Evolutionary conservation across 2,888 invertebrate species (phyloP).

Genomic region (Oscheius myriophilus): DNA sequence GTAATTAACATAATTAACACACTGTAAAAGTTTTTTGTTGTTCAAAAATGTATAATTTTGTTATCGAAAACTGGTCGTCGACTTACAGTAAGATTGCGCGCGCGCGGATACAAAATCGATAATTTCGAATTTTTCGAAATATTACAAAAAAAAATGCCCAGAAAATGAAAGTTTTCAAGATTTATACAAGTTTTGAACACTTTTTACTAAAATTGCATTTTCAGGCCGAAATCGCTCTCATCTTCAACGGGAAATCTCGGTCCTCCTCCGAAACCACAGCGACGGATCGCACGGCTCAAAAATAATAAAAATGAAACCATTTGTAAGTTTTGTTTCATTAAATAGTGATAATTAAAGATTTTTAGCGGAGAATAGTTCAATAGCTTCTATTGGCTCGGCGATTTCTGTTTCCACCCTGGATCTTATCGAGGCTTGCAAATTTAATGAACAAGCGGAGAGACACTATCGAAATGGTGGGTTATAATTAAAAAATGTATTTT

Average conservation of each 20-base stretch:
- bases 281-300: conserved; percentile 44
- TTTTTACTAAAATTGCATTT: not conserved
- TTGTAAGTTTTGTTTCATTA: not conserved
- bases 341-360: not conserved
- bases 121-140: too few species aligned
- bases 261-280: conserved; percentile 49
- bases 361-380: conserved; percentile 6
- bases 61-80: too few species aligned
- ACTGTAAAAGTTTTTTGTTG: too few species aligned
- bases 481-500: not conserved
- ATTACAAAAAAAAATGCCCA: too few species aligned
- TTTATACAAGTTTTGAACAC: too few species aligned
- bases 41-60: too few species aligned
- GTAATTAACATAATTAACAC: too few species aligned
- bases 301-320: conserved; percentile 27
- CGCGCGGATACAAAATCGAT: too few species aligned
- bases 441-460: conserved; percentile 24
- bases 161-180: too few species aligned
- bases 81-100: too few species aligned
- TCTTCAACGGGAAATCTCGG: conserved; percentile 21
- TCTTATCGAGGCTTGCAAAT: conserved; percentile 29
- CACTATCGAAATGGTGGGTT: conserved; percentile 18
- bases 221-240: conserved; percentile 18
- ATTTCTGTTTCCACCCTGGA: conserved; percentile 27
- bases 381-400: not conserved